Evolutionary conservation across 2,888 invertebrate species (phyloP).

Genomic region (Andrena bicolor): DNA sequence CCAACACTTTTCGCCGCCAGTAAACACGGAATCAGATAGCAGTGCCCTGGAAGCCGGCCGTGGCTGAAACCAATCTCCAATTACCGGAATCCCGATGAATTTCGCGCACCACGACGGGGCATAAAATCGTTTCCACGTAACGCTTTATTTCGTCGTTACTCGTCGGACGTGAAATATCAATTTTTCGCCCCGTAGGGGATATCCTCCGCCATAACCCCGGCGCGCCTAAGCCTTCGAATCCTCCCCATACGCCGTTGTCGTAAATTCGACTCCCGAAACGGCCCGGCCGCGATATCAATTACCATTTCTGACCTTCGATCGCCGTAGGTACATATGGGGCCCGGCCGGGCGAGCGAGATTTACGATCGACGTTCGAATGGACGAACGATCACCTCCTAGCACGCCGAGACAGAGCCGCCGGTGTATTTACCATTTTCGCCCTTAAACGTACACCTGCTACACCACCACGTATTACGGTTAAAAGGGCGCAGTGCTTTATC

Average conservation of each 20-base stretch:
- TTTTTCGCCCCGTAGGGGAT: neutral
- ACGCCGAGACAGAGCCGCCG: constrained; percentile 15
- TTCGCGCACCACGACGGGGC: constrained; percentile 1
- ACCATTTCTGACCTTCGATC: constrained; percentile 61
- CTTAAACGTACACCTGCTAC: constrained; percentile 62
- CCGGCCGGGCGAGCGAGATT: constrained; percentile 41
- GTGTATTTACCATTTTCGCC: constrained; percentile 53
- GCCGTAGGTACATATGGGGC: constrained; percentile 30
- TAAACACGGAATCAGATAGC: neutral
- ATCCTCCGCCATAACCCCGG: neutral
- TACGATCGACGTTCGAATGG: constrained; percentile 41
- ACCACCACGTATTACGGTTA: constrained; percentile 29
- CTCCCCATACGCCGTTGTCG: constrained; percentile 11
- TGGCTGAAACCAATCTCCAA: neutral
- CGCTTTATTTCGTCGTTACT: constrained; percentile 14
- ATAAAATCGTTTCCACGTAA: constrained; percentile 11
- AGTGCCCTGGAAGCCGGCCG: neutral
- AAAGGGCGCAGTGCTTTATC: constrained; percentile 59
- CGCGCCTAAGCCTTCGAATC: constrained; percentile 22
- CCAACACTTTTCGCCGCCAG: neutral
- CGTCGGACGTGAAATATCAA: constrained; percentile 6
- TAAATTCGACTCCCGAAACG: constrained; percentile 37
- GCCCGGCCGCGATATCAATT: constrained; percentile 44
- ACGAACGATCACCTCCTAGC: constrained; percentile 32
- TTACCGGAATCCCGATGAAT: constrained; percentile 20